A percentile compares a stretch with the other conserved stretches of the same genome.
Evolutionary conservation across 2,888 invertebrate genomes (phyloP).

Genomic region (Baccha elongata): DNA sequence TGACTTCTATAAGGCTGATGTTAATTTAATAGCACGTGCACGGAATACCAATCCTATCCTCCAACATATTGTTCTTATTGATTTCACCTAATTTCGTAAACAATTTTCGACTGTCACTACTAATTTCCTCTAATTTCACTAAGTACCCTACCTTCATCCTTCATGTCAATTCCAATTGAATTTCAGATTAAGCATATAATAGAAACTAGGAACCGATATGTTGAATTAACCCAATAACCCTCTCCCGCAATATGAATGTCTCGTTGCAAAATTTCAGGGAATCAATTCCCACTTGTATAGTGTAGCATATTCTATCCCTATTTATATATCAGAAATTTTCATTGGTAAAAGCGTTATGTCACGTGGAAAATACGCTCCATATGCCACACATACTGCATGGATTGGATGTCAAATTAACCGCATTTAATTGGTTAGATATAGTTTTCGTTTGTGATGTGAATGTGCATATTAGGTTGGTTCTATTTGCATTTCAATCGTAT

Average conservation of each 20-base stretch:
- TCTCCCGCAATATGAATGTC: constrained; percentile 32
- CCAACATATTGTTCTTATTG: constrained; percentile 3
- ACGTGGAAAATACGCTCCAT: constrained; percentile 29
- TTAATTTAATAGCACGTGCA: neutral
- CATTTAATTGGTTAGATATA: constrained; percentile 66
- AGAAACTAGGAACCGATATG: constrained; percentile 55
- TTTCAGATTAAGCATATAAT: constrained; percentile 41
- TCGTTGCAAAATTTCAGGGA: constrained; percentile 20
- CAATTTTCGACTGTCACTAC: constrained; percentile 24
- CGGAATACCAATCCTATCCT: neutral
- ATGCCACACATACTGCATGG: neutral
- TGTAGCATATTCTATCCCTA: constrained; percentile 3
- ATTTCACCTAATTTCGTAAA: constrained; percentile 25
- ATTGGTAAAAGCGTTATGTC: constrained; percentile 23
- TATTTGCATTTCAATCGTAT: constrained; percentile 43
- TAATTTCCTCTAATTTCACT: constrained; percentile 29
- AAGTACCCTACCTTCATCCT: constrained; percentile 1
- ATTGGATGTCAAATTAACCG: constrained; percentile 65
- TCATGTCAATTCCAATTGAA: constrained; percentile 31
- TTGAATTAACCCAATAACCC: constrained; percentile 53
- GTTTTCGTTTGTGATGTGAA: constrained; percentile 48
- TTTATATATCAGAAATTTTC: constrained; percentile 16
- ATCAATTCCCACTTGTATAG: constrained; percentile 57
- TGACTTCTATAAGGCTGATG: too few species aligned
- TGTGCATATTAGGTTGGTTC: constrained; percentile 12